Conservation (phyloP, 1,140 invertebrate genomes). For the Diploscapter pachys region DNA sequence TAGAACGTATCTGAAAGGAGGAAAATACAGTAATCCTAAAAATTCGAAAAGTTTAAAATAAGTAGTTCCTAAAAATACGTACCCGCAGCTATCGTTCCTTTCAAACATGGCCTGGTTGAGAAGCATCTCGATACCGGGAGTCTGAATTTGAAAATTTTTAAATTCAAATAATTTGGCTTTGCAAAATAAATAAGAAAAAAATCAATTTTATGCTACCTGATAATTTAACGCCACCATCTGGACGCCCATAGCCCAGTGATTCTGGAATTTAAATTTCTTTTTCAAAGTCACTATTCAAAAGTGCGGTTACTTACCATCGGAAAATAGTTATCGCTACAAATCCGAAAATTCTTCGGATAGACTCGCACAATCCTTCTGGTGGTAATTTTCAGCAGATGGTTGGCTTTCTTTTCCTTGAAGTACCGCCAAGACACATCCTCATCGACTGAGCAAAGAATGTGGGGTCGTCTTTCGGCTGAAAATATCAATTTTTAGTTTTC, state of each 20-base stretch:
- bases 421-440: background rate
- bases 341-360: constrained; percentile 91
- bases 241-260: constrained; percentile 92
- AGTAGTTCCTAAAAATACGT: background rate
- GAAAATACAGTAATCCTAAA: background rate
- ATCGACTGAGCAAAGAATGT: constrained; percentile 8
- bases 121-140: constrained; percentile 58
- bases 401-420: background rate
- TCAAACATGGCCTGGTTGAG: constrained; percentile 36
- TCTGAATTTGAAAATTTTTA: constrained; percentile 70
- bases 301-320: constrained; percentile 73
- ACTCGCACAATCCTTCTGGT: constrained; percentile 66
- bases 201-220: too few relatives aligned
- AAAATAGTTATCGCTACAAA: constrained; percentile 98
- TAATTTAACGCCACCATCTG: constrained; percentile 99
- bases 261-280: constrained; percentile 24
- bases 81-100: constrained; percentile 27
- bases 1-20: constrained; percentile 19
- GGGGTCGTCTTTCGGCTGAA: constrained; percentile 4
- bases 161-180: too few relatives aligned
- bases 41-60: background rate
- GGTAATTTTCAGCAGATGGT: constrained; percentile 67
- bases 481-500: background rate
- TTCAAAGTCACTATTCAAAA: constrained; percentile 15
- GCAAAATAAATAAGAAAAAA: too few relatives aligned